A percentile compares a stretch with the other conserved stretches of the same genome.
These are phyloP conservation scores for Hyposoter dolosus DNA, from an alignment of 2,888 invertebrate species.

Conservation along the genomic window DNA sequence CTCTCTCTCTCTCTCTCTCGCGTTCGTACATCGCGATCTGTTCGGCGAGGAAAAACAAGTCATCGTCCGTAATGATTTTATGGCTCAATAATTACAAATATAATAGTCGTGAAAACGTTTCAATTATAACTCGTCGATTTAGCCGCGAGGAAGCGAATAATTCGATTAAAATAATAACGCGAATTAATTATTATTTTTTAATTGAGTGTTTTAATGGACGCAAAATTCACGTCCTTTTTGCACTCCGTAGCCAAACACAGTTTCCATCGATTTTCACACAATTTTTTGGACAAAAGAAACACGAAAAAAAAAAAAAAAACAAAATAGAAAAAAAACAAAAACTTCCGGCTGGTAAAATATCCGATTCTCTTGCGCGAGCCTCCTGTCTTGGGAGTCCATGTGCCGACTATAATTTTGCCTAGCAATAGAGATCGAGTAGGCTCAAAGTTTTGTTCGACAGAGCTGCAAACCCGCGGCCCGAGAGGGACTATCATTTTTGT, in stretches of 20 bases:
- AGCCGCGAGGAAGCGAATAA: neutral
- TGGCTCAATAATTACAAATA: slow-evolving; percentile 8
- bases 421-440: slow-evolving; percentile 63
- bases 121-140: neutral
- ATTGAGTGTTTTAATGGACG: neutral
- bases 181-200: neutral
- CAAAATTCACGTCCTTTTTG: neutral
- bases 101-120: slow-evolving; percentile 11
- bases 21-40: neutral
- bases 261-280: neutral
- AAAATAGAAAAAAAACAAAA: neutral
- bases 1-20: neutral
- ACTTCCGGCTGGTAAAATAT: neutral
- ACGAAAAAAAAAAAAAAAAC: neutral
- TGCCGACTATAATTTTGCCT: slow-evolving; percentile 56
- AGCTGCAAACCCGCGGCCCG: slow-evolving; percentile 25
- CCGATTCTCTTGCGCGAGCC: neutral
- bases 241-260: neutral
- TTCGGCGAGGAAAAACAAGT: slow-evolving; percentile 6
- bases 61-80: slow-evolving; percentile 11
- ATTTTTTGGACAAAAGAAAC: neutral
- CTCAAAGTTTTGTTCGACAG: slow-evolving; percentile 19
- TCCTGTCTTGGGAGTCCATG: slow-evolving; percentile 42
- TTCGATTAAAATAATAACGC: neutral
- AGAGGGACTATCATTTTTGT: slow-evolving; percentile 57